phyloP scores from a whole-genome alignment of 2,113 vertebrate species.

The Reinhardtius hippoglossoides region DNA sequence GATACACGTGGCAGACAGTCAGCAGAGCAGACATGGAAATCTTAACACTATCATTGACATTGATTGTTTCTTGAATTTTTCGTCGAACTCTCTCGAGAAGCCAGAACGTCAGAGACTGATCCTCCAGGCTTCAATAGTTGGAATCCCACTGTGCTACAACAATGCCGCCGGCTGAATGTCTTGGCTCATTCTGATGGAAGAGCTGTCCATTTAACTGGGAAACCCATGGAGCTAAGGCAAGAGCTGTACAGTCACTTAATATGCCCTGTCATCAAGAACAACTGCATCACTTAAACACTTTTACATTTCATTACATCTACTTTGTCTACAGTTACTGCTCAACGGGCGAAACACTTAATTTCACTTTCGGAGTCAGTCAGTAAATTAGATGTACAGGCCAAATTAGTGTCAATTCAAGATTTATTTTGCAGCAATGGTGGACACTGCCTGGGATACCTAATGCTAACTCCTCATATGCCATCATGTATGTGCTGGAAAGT shows the following conservation, averaged over 20 bases:
- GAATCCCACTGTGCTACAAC: conserved; percentile 33
- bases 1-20: too few species aligned
- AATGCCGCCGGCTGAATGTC: conserved; percentile 24
- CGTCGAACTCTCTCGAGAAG: background rate
- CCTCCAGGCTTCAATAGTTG: conserved; percentile 17
- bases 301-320: background rate
- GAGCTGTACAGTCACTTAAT: background rate
- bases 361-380: background rate
- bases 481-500: too few species aligned
- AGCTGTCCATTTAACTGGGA: conserved; percentile 28
- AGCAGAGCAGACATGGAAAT: too few species aligned
- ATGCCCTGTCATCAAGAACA: background rate
- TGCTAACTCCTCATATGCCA: too few species aligned
- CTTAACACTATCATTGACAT: too few species aligned
- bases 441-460: too few species aligned
- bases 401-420: too few species aligned
- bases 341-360: background rate
- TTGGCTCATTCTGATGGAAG: conserved; percentile 26
- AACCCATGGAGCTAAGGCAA: conserved; percentile 5
- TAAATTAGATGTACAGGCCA: too few species aligned
- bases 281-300: background rate
- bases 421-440: too few species aligned
- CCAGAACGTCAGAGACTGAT: conserved; percentile 9
- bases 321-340: background rate
- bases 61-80: background rate